Conservation (phyloP, 2,113 vertebrate genomes). For the Chionis minor region DNA sequence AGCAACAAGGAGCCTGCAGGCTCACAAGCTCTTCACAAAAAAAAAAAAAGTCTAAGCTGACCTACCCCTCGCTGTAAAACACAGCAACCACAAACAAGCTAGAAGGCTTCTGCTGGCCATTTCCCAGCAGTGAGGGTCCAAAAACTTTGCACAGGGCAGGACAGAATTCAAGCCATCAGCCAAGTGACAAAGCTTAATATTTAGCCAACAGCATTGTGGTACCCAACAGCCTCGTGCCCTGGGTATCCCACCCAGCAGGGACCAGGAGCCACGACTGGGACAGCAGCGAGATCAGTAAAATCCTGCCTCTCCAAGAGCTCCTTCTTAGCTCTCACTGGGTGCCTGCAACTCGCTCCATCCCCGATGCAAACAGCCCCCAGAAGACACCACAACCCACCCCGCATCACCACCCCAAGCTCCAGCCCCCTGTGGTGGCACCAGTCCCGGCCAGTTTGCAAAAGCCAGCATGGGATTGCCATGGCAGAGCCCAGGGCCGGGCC, state of each 20-base stretch:
- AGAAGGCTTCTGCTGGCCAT: not conserved
- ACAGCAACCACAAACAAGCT: not conserved
- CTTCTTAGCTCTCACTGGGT: not conserved
- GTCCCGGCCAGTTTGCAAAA: not conserved
- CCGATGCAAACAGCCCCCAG: not conserved
- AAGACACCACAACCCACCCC: fast-evolving
- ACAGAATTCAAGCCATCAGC: not conserved
- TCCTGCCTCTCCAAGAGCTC: not conserved
- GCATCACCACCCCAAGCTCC: fast-evolving
- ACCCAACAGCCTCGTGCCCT: fast-evolving
- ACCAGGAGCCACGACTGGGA: not conserved
- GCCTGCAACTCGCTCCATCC: not conserved
- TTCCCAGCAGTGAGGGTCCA: not conserved
- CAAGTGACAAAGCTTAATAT: not conserved
- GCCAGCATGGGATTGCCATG: not conserved
- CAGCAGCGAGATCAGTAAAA: not conserved
- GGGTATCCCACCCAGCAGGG: not conserved
- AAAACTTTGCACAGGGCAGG: not conserved
- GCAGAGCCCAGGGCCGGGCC: not conserved
- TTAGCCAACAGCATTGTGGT: not conserved
- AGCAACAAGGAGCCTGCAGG: not conserved
- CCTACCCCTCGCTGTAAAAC: not conserved
- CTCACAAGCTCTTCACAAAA: not conserved
- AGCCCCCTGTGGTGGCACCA: fast-evolving
- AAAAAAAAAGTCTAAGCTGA: not conserved